These are phyloP conservation scores for Tanytarsus gracilentus DNA, from an alignment of 2,888 invertebrate species.

Conservation along the genomic window DNA sequence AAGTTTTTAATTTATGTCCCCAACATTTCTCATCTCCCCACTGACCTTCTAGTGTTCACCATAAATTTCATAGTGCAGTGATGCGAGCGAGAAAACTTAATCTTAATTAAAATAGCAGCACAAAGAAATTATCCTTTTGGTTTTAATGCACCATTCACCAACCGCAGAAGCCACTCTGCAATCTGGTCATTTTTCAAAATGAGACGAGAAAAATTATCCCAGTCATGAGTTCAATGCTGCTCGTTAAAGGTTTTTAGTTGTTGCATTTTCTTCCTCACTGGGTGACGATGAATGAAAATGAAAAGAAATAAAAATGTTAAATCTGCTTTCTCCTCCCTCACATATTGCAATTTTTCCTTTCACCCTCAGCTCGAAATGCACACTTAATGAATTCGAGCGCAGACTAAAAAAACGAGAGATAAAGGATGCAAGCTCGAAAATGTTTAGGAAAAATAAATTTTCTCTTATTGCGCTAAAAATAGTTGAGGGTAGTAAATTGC, in stretches of 20 bases:
- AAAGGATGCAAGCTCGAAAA: neutral
- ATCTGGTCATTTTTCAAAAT: neutral
- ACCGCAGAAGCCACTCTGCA: neutral
- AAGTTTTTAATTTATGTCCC: too few species aligned
- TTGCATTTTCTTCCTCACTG: too few species aligned
- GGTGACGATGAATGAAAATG: too few species aligned
- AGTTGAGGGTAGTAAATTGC: neutral
- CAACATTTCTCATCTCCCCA: too few species aligned
- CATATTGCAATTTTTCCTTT: neutral
- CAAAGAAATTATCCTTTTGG: slow-evolving; percentile 18
- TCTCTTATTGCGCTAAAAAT: neutral
- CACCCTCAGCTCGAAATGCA: neutral
- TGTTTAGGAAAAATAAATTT: neutral
- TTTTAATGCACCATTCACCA: slow-evolving; percentile 7
- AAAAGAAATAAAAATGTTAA: too few species aligned
- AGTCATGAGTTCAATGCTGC: neutral
- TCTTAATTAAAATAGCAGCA: slow-evolving; percentile 25
- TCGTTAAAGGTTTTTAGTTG: too few species aligned
- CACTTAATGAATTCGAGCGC: too few species aligned
- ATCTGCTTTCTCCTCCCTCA: too few species aligned
- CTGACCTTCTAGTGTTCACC: too few species aligned
- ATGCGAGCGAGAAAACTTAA: neutral
- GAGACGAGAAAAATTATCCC: neutral
- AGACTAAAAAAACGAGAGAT: neutral
- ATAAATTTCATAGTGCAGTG: neutral